These are phyloP conservation scores for Perdita meconis DNA, from an alignment of 2,888 invertebrate species.

Conservation along the genomic window DNA sequence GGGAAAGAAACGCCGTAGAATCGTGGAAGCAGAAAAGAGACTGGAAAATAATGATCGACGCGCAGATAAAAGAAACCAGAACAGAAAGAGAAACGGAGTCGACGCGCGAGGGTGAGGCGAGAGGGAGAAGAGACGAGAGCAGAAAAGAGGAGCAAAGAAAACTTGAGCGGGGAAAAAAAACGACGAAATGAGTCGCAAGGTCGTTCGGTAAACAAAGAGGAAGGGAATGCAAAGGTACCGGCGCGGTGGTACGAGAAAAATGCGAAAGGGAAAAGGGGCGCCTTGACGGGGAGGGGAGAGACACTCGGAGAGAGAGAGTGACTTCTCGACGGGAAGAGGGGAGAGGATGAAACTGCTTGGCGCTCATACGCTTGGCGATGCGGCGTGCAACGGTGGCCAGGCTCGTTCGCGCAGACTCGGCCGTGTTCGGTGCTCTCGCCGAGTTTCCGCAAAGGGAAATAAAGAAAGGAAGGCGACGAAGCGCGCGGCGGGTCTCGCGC, in stretches of 20 bases:
- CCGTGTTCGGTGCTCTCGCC: conserved; percentile 69
- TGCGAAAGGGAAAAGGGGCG: conserved; percentile 33
- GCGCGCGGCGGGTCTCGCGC: conserved; percentile 70
- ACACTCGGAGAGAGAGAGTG: not conserved
- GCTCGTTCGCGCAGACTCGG: conserved; percentile 76
- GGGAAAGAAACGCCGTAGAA: not conserved
- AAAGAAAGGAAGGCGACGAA: conserved; percentile 72
- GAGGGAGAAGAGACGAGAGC: not conserved
- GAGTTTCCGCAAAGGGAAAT: conserved; percentile 72
- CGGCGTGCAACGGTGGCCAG: conserved; percentile 33
- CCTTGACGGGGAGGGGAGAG: conserved; percentile 3
- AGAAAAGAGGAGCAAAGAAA: conserved; percentile 21
- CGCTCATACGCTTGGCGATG: conserved; percentile 42
- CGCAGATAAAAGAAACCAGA: not conserved
- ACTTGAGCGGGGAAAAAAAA: conserved; percentile 27
- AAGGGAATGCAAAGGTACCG: conserved; percentile 36
- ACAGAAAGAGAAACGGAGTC: not conserved
- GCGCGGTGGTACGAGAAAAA: conserved; percentile 25
- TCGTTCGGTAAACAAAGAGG: conserved; percentile 49
- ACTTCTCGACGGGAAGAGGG: not conserved
- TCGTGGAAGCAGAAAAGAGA: not conserved
- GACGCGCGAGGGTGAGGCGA: not conserved
- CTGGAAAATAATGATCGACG: conserved; percentile 4
- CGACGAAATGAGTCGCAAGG: conserved; percentile 51
- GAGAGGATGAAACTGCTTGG: conserved; percentile 42